Base-by-base conservation (phyloP, 2,888 invertebrate genomes). In the Tetheella fluctuosa region DNA sequence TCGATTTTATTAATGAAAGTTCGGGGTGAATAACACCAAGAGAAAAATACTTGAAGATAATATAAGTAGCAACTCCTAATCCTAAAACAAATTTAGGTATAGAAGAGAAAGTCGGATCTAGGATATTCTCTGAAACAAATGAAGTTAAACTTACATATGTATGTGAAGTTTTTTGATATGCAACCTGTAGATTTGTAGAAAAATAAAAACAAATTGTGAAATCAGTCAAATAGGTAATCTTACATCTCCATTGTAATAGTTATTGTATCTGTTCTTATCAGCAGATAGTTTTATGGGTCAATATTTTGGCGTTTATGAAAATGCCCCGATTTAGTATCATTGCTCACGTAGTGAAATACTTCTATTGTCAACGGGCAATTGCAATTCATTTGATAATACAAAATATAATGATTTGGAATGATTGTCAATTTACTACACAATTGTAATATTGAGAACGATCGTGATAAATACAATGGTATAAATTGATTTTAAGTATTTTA, bases 11-110 rank as follows among this genome's bases (percentile, higher is more conserved):
- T 53, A 54, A 34, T 54, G 15, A 23, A 55, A 3, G 12, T 55
- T 54, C 20, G 53, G n/a, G 25, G 59, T 54, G 54, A 59, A 59
- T 61, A 39, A 55, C 57, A 58, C 39, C 25, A 54, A 34, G 13
- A 2, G 34, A 13, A 34, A 13, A 34, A 34, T 13, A 34, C 13
- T 13, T 34, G 13, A 34, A 34, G 0, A 13, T 13, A 10, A 7
- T 28, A 28, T 28, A 28, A 28, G 7, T 28, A 0, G 7, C 28
- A 30, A 30, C 10, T 10, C 30, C 30, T 30, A 30, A 30, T 10
- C 1, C 10, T 30, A 30, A 8, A 30, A 2, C 1, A 8, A 10
- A 30, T 30, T 10, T 28, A 3, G 28, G 7, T 6, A 28, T 1
- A 28, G 7, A 28, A 0, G 3, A 37, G 12, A 37, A 37, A 37